A percentile compares a stretch with the other conserved stretches of the same genome.
Conservation (phyloP, 2,797 vertebrate species). For the Artibeus lituratus region DNA sequence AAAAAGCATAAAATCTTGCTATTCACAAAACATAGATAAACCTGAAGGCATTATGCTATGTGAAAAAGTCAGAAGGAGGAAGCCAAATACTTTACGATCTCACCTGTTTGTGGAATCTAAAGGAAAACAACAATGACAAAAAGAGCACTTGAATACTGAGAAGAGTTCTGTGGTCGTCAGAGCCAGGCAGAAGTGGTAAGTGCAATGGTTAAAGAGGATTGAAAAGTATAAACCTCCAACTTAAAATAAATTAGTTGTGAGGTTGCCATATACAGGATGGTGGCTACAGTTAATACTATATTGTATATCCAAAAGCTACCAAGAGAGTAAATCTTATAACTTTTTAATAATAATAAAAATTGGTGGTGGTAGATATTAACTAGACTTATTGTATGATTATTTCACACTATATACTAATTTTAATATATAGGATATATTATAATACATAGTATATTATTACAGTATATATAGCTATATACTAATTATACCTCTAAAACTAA, state of each 20-base stretch:
- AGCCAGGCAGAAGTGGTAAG: no score
- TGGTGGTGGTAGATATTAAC: not conserved
- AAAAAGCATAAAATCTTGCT: not conserved
- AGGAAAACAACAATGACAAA: not conserved
- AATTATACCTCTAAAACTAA: not conserved
- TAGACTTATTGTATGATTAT: not conserved
- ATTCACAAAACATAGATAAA: not conserved
- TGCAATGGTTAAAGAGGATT: not conserved
- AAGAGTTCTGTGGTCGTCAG: no score
- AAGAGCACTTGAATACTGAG: no score
- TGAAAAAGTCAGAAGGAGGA: not conserved
- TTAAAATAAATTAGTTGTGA: not conserved
- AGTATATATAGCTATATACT: no score
- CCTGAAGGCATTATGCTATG: not conserved
- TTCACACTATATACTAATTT: not conserved
- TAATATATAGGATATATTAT: no score
- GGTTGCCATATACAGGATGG: not conserved
- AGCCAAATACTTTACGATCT: not conserved
- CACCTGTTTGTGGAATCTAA: not conserved
- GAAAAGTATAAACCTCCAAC: not conserved
- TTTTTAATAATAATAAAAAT: not conserved
- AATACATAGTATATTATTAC: no score
- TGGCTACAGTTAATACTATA: not conserved
- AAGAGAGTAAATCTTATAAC: not conserved
- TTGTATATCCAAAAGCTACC: not conserved